Evolutionary conservation across 1,140 invertebrate genomes (phyloP).

Genomic region (Neodiprion virginianus): DNA sequence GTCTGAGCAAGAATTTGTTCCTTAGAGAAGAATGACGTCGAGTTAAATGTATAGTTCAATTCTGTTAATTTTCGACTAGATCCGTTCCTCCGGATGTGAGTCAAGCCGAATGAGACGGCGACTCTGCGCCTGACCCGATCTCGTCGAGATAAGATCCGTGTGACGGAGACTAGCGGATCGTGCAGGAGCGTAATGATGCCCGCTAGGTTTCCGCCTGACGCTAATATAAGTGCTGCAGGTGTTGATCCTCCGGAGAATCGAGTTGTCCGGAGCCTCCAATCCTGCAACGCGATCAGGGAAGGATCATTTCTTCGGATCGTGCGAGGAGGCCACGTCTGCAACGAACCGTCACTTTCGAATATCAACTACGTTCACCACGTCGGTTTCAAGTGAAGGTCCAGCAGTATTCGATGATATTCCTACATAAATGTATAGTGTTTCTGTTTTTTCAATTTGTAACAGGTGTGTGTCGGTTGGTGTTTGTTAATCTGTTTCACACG

Average conservation of each 20-base stretch:
- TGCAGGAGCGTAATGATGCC: conserved; percentile 25
- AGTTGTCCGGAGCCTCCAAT: conserved; percentile 58
- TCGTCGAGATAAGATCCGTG: conserved; percentile 24
- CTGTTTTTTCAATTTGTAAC: too few species aligned
- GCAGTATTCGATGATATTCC: not conserved
- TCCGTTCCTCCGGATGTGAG: conserved; percentile 39
- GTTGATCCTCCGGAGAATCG: conserved; percentile 67
- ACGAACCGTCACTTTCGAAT: conserved; percentile 4
- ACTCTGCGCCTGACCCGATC: conserved; percentile 24
- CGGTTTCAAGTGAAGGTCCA: not conserved
- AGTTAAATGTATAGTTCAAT: too few species aligned
- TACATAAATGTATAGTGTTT: too few species aligned
- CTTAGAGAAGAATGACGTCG: too few species aligned
- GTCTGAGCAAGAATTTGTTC: too few species aligned
- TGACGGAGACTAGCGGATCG: conserved; percentile 42
- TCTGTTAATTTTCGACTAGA: not conserved
- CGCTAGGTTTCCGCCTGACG: conserved; percentile 41
- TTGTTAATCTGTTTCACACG: too few species aligned
- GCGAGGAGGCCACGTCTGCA: conserved; percentile 7
- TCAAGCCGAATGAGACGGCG: conserved; percentile 32
- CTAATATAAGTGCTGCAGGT: conserved; percentile 70
- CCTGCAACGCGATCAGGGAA: conserved; percentile 34
- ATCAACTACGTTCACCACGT: not conserved
- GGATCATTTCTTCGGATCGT: not conserved
- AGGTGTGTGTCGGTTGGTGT: too few species aligned